Percentiles rank a stretch among this genome's conserved stretches.
Evolutionary conservation across 2,797 vertebrate species (phyloP).

Genomic region (Scolopax rusticola): DNA sequence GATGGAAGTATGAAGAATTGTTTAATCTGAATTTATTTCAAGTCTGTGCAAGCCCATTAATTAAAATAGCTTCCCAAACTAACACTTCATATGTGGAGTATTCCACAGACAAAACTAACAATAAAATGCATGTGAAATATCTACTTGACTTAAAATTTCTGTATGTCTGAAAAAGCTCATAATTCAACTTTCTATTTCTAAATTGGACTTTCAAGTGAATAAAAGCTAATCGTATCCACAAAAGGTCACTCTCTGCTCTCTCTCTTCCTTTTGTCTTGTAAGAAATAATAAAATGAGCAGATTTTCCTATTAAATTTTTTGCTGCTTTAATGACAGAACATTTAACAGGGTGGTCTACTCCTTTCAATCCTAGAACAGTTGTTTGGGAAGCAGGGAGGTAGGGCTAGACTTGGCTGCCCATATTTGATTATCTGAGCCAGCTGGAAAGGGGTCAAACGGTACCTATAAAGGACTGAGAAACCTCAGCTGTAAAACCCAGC

Average conservation of each 20-base stretch:
- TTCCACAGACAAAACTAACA: not conserved
- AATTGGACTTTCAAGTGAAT: not conserved
- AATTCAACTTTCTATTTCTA: not conserved
- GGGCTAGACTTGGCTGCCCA: not conserved
- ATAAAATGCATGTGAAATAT: not conserved
- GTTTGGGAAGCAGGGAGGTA: not conserved
- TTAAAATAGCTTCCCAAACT: not conserved
- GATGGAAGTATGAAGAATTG: not conserved
- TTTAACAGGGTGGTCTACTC: conserved; percentile 51
- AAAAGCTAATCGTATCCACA: not conserved
- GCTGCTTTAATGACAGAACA: not conserved
- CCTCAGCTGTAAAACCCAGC: conserved; percentile 21
- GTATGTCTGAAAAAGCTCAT: not conserved
- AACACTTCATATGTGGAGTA: not conserved
- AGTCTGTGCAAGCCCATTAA: not conserved
- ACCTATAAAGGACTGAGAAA: conserved; percentile 51
- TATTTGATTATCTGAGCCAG: conserved; percentile 57
- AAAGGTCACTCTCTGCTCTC: not conserved
- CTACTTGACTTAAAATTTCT: not conserved
- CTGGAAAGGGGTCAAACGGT: conserved; percentile 42
- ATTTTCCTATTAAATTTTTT: not conserved
- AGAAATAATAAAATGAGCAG: not conserved
- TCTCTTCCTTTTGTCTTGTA: not conserved
- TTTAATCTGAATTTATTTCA: not conserved
- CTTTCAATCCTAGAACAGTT: conserved; percentile 3